Percentiles rank a stretch among this genome's conserved stretches.
Conservation (phyloP, 2,888 invertebrate genomes). For the Emmelina monodactyla region DNA sequence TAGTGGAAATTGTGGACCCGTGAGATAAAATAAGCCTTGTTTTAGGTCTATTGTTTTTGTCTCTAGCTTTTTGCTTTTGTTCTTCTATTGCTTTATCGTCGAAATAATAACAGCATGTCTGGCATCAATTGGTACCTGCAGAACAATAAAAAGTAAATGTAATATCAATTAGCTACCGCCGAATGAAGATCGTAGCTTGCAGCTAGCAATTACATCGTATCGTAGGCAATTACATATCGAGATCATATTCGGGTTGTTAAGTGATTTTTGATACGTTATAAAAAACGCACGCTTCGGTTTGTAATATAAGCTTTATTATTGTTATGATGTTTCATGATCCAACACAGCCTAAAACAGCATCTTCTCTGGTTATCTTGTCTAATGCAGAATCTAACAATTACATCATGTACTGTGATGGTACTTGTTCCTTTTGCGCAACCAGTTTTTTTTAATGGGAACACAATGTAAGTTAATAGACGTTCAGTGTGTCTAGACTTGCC, state of each 20-base stretch:
- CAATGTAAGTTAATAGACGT: too few relatives aligned
- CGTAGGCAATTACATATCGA: slow-evolving; percentile 19
- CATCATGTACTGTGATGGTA: too few relatives aligned
- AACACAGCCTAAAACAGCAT: too few relatives aligned
- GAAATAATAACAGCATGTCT: neutral
- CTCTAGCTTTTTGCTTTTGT: neutral
- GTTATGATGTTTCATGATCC: slow-evolving; percentile 35
- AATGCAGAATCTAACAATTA: too few relatives aligned
- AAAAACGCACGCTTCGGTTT: neutral
- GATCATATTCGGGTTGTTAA: neutral
- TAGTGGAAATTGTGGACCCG: neutral
- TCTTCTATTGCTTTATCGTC: neutral
- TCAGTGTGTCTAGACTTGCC: too few relatives aligned
- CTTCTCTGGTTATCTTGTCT: too few relatives aligned
- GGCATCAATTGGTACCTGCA: neutral
- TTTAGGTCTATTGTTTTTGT: neutral
- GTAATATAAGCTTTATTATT: slow-evolving; percentile 41
- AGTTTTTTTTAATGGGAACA: too few relatives aligned
- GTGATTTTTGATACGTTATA: neutral
- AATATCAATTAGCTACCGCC: slow-evolving; percentile 35
- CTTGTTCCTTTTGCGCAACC: too few relatives aligned
- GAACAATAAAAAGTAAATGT: slow-evolving; percentile 29
- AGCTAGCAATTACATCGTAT: slow-evolving; percentile 35
- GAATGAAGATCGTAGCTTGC: slow-evolving; percentile 26
- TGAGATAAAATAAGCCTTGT: neutral